Conservation (phyloP, 2,113 vertebrate species). For the Muntiacus muntjak region DNA sequence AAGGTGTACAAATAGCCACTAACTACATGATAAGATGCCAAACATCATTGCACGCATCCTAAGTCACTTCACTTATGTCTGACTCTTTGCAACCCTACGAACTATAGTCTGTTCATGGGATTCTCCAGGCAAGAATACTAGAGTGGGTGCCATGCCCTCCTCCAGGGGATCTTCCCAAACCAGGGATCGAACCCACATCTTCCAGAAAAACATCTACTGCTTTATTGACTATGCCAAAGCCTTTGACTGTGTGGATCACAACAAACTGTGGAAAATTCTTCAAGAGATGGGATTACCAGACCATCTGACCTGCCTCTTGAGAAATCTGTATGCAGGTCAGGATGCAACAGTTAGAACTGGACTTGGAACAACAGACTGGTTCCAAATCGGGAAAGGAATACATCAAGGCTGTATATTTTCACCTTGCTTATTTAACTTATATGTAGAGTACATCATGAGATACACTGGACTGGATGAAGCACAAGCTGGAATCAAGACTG, state of each 20-base stretch:
- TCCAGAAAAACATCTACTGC: not conserved
- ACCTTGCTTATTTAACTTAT: not conserved
- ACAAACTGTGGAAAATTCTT: not conserved
- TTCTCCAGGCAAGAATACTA: not conserved
- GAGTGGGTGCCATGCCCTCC: not conserved
- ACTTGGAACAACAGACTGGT: not conserved
- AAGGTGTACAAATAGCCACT: not conserved
- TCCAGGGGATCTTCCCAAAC: not conserved
- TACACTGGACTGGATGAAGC: not conserved
- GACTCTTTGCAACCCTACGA: not conserved
- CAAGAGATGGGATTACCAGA: not conserved
- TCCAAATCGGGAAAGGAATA: not conserved
- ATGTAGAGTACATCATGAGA: not conserved
- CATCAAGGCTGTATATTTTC: not conserved
- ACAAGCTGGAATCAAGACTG: not conserved
- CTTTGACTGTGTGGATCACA: not conserved
- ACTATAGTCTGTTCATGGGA: not conserved
- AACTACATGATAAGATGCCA: not conserved
- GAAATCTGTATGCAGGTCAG: not conserved
- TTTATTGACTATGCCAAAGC: not conserved
- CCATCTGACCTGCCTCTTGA: not conserved
- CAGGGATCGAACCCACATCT: not conserved
- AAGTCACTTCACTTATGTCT: not conserved
- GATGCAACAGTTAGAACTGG: not conserved
- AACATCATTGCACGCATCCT: not conserved